Conservation (phyloP, 1,140 invertebrate genomes). For the Aphaenogaster rudis region DNA sequence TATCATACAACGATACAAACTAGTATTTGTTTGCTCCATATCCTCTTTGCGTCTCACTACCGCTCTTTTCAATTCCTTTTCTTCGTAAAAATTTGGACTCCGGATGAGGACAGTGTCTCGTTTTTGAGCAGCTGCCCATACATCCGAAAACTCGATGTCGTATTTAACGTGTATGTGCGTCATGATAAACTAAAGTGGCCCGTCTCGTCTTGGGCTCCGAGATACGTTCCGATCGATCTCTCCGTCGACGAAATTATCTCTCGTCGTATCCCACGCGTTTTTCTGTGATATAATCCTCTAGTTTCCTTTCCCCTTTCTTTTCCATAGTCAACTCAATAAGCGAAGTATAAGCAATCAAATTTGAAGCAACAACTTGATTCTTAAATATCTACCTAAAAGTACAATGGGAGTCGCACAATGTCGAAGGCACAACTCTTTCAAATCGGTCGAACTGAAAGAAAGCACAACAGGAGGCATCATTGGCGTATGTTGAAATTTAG, state of each 20-base stretch:
- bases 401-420: constrained; percentile 74
- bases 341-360: constrained; percentile 71
- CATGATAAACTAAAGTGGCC: constrained; percentile 54
- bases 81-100: constrained; percentile 62
- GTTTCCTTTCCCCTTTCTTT: constrained; percentile 11
- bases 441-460: constrained; percentile 75
- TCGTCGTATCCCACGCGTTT: constrained; percentile 35
- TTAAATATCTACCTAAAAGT: constrained; percentile 74
- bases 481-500: constrained; percentile 67
- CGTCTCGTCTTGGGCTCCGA: not conserved
- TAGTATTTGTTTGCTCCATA: constrained; percentile 61
- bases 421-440: constrained; percentile 75
- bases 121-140: constrained; percentile 29
- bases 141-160: constrained; percentile 13
- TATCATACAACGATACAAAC: constrained; percentile 78
- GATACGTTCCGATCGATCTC: constrained; percentile 20
- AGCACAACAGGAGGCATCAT: constrained; percentile 75
- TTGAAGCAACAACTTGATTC: constrained; percentile 70
- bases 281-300: constrained; percentile 7
- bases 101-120: constrained; percentile 47
- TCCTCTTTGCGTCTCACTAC: constrained; percentile 51
- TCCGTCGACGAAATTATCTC: constrained; percentile 30
- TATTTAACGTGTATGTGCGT: constrained; percentile 41
- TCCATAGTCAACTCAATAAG: constrained; percentile 64
- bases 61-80: constrained; percentile 61